Evolutionary conservation across 2,888 invertebrate genomes (phyloP).

Genomic region (Philhelius pedissequus): DNA sequence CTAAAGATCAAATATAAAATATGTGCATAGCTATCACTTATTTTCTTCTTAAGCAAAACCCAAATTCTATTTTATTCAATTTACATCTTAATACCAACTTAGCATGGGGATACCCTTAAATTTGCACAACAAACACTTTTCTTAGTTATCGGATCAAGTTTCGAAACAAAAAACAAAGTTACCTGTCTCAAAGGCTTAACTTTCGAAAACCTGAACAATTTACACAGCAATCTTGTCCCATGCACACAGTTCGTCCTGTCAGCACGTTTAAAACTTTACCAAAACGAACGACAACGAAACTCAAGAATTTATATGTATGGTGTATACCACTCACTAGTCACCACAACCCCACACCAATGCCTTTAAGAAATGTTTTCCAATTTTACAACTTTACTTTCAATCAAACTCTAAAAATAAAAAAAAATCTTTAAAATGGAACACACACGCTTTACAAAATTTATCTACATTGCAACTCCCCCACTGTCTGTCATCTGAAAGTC

Average conservation of each 20-base stretch:
- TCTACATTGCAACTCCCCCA: background rate
- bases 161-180: background rate
- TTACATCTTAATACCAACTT: background rate
- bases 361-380: constrained; percentile 4
- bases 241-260: constrained; percentile 1
- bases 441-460: constrained; percentile 17
- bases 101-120: background rate
- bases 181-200: background rate
- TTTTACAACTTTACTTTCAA: constrained; percentile 49
- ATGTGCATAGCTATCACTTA: background rate
- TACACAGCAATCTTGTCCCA: background rate
- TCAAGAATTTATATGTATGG: background rate
- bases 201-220: background rate
- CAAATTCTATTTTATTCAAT: background rate
- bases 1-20: too few species aligned
- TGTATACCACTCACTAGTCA: background rate
- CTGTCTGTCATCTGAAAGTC: background rate
- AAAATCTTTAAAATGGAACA: constrained; percentile 46
- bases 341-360: background rate
- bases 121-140: background rate
- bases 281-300: background rate
- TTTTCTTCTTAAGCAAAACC: background rate
- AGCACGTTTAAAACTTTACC: background rate
- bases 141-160: background rate
- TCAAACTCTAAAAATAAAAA: constrained; percentile 50